phyloP scores from a whole-genome alignment of 2,113 vertebrate species.

The Apodemus speciosus region DNA sequence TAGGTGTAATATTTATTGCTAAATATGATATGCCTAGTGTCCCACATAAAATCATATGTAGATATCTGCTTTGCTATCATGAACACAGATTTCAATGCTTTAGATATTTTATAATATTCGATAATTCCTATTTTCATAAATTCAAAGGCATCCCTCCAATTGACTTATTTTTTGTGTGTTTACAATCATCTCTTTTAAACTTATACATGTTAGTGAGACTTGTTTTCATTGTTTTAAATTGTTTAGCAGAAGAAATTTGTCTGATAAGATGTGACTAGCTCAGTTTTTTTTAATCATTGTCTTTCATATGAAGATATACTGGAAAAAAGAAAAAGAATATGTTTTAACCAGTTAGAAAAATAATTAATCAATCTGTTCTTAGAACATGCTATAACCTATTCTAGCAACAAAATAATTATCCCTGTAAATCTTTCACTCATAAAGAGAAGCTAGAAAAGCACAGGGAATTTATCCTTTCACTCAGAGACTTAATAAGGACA shows the following conservation, averaged over 20 bases:
- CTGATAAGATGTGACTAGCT: neutral
- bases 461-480: neutral
- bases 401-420: slow-evolving; percentile 26
- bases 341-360: neutral
- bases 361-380: neutral
- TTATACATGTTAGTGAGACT: neutral
- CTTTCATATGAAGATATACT: neutral
- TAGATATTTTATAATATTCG: slow-evolving; percentile 43
- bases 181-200: neutral
- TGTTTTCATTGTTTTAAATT: neutral
- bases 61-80: neutral
- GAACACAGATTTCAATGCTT: neutral
- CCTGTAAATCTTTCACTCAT: neutral
- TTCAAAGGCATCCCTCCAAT: neutral
- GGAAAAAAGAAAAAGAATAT: neutral
- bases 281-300: neutral
- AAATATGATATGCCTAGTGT: neutral
- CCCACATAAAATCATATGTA: slow-evolving; percentile 18
- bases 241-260: slow-evolving; percentile 1
- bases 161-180: neutral
- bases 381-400: neutral
- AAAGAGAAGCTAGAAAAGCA: slow-evolving; percentile 25
- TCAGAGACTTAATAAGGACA: slow-evolving; percentile 43
- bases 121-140: slow-evolving; percentile 40
- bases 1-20: slow-evolving; percentile 12